Base-by-base conservation (phyloP, 2,797 vertebrate genomes). In the Sorex maritimensis region DNA sequence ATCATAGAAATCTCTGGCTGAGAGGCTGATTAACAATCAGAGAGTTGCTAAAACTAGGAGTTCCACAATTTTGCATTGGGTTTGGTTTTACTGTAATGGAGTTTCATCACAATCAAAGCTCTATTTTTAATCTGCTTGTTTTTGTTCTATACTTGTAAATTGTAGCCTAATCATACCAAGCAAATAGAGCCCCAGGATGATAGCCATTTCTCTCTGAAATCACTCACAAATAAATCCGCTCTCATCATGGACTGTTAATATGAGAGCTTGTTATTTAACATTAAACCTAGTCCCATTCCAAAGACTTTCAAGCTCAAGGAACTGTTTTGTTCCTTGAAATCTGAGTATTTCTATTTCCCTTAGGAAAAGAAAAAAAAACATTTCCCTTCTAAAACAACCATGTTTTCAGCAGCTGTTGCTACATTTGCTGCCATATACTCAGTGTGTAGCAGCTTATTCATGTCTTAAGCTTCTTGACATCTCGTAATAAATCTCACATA, bases 41-140 rank as follows among this genome's bases (percentile, higher is more conserved):
- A 82, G 90, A 92, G 71, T 79, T 89, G 83, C 91, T 94, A 87
- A 95, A 94, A 93, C 72, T 81, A 79, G 38, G 71, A 72, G 85
- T 81, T 83, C 81, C 55, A 73, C 71, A 55, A 67, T 49, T 94
- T 79, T 91, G 71, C 67, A 46, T 2, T 74, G 58, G 28, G 65
- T 30, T 95, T 74, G 77, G 71, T 77, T 90, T 89, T 82, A 89
- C 63, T 69, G 74, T 86, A 93, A 95, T 94, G 91, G 94, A 95
- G 89, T 55, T 71, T 86, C 24, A 72, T 61, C 79, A 88, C 67
- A 86, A 92, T 88, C 91, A 96, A 93, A 94, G 81, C 11, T 85
- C 95, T 95, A 90, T 88, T 96, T 96, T 94, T 90, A 95, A 90
- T 90, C 94, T 79, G 11, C 82, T 94, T 96, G 90, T 79, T 94